Percentiles rank a stretch among this genome's conserved stretches.
phyloP scores from a whole-genome alignment of 2,797 vertebrate species.

The Apogon talboti region DNA sequence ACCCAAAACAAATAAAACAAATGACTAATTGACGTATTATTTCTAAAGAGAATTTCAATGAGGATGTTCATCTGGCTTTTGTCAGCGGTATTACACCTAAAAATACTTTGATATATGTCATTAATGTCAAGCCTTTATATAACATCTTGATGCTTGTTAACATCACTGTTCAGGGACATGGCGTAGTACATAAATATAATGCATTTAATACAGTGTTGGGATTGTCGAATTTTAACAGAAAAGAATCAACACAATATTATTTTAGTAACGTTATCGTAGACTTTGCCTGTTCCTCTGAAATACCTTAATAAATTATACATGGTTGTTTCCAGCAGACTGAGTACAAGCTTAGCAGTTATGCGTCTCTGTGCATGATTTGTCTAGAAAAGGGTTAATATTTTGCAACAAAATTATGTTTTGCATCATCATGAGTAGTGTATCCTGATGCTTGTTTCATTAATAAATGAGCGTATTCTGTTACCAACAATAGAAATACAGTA shows the following conservation, averaged over 20 bases:
- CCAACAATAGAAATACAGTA: no score
- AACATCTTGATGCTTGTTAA: constrained; percentile 9
- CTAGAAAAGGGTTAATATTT: neutral
- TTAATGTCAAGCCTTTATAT: no score
- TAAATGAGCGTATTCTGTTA: no score
- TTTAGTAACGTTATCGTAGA: constrained; percentile 51
- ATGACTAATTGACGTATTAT: no score
- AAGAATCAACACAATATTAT: constrained; percentile 31
- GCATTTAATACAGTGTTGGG: constrained; percentile 7
- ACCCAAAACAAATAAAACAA: no score
- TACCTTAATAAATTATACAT: constrained; percentile 62
- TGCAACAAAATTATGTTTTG: constrained; percentile 1
- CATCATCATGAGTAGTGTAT: no score
- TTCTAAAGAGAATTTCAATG: no score
- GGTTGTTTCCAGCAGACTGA: constrained; percentile 36
- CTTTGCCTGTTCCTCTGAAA: constrained; percentile 46
- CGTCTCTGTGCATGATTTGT: constrained; percentile 24
- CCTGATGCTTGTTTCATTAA: no score
- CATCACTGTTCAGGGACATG: neutral
- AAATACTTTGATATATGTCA: no score
- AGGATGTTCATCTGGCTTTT: no score
- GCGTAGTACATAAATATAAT: constrained; percentile 4
- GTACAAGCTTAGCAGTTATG: constrained; percentile 7
- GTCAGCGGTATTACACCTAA: no score
- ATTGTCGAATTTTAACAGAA: constrained; percentile 22